These are phyloP conservation scores for Rhynchophorus ferrugineus DNA, from an alignment of 1,140 invertebrate genomes.

Conservation along the genomic window DNA sequence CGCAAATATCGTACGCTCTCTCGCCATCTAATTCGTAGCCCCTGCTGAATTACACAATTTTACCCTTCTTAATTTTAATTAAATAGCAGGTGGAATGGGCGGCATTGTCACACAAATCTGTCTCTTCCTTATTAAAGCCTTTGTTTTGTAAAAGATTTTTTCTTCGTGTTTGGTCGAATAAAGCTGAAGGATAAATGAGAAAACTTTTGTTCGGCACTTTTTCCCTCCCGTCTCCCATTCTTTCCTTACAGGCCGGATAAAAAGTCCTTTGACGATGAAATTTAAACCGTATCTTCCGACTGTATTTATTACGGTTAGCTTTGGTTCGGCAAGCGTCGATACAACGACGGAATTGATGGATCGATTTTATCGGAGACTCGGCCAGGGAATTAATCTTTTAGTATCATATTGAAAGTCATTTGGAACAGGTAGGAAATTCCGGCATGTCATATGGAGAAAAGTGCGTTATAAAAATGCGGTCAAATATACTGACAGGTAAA, in stretches of 20 bases:
- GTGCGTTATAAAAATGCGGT: background rate
- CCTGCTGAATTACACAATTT: slow-evolving; percentile 8
- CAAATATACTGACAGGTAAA: background rate
- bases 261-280: background rate
- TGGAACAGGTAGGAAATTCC: too few relatives aligned
- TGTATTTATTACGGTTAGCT: background rate
- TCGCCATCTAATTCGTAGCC: slow-evolving; percentile 7
- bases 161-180: background rate
- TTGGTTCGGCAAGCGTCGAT: too few relatives aligned
- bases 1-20: background rate
- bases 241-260: background rate
- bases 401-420: too few relatives aligned
- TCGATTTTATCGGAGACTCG: too few relatives aligned
- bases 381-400: too few relatives aligned
- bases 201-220: background rate
- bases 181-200: background rate
- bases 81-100: slow-evolving; percentile 13
- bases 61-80: slow-evolving; percentile 12
- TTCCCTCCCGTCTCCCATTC: background rate
- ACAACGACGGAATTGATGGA: too few relatives aligned
- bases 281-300: background rate
- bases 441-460: too few relatives aligned
- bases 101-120: slow-evolving; percentile 11
- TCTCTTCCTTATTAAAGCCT: slow-evolving; percentile 16
- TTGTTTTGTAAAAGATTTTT: slow-evolving; percentile 6